These are phyloP conservation scores for Drosophila algonquin DNA, from an alignment of 2,888 invertebrate species.

Conservation along the genomic window DNA sequence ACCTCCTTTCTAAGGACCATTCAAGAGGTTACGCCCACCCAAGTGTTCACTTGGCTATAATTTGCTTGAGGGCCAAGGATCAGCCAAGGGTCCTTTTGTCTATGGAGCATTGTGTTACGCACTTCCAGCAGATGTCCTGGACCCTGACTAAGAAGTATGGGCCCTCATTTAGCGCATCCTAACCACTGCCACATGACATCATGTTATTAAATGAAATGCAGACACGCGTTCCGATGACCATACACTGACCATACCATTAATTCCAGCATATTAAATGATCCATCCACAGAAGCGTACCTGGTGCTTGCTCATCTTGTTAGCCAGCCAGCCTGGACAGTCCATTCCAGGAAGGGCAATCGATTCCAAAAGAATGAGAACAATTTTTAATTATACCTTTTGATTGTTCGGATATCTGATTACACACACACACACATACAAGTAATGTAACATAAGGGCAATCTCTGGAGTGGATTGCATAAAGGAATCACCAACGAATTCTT, in stretches of 20 bases:
- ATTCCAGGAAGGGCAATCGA: slow-evolving; percentile 68
- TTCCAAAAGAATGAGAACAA: slow-evolving; percentile 63
- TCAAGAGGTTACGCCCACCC: slow-evolving; percentile 52
- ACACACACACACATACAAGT: slow-evolving; percentile 45
- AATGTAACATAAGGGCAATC: slow-evolving; percentile 60
- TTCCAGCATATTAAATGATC: slow-evolving; percentile 59
- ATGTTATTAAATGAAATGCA: slow-evolving; percentile 77
- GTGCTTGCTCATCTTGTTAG: slow-evolving; percentile 47
- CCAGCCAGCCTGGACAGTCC: slow-evolving; percentile 32
- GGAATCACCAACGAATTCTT: slow-evolving; percentile 24
- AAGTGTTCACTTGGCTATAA: too few relatives aligned
- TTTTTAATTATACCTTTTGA: slow-evolving; percentile 65
- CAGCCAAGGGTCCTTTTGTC: slow-evolving; percentile 22
- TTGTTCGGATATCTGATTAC: slow-evolving; percentile 52
- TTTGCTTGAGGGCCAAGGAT: slow-evolving; percentile 43
- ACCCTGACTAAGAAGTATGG: slow-evolving; percentile 42
- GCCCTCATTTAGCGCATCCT: slow-evolving; percentile 74
- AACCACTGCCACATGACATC: slow-evolving; percentile 79
- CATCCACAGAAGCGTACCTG: slow-evolving; percentile 2
- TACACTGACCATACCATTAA: slow-evolving; percentile 67
- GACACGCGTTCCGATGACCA: slow-evolving; percentile 58
- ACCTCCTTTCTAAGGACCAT: slow-evolving; percentile 46
- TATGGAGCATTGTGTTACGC: slow-evolving; percentile 64
- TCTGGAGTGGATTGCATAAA: slow-evolving; percentile 9
- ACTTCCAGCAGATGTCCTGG: slow-evolving; percentile 67